These are phyloP conservation scores for Trididemnum miniatum DNA, from an alignment of 23 tunicate genomes.

Conservation along the genomic window DNA sequence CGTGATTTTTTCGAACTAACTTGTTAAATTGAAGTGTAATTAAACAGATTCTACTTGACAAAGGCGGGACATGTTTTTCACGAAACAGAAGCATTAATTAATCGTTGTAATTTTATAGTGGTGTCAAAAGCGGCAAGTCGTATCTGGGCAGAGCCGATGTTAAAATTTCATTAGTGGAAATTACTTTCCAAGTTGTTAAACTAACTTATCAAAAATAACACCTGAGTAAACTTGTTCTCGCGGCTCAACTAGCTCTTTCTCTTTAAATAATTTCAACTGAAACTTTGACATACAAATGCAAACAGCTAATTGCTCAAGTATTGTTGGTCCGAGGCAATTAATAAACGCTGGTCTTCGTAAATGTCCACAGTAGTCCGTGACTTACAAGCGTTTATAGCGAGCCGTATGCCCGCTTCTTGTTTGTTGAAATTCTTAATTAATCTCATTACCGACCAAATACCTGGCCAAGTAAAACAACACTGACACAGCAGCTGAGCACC, in stretches of 20 bases:
- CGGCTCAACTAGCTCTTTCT: too few relatives aligned
- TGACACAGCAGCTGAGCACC: too few relatives aligned
- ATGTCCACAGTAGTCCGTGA: slow-evolving; percentile 8
- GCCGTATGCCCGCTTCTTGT: not conserved
- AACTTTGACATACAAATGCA: not conserved
- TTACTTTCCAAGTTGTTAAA: slow-evolving; percentile 2
- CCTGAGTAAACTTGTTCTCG: not conserved
- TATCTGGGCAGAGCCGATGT: not conserved
- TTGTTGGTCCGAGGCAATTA: slow-evolving; percentile 6
- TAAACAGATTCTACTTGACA: not conserved
- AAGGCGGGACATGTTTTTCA: not conserved
- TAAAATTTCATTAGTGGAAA: slow-evolving; percentile 3
- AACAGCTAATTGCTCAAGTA: slow-evolving; percentile 26
- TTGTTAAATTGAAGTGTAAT: not conserved
- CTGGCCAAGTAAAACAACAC: too few relatives aligned
- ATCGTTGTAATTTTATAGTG: not conserved
- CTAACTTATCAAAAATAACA: not conserved
- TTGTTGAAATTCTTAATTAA: slow-evolving; percentile 5
- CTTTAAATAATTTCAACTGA: too few relatives aligned
- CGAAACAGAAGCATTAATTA: not conserved
- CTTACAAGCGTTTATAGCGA: not conserved
- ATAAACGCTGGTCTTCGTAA: not conserved
- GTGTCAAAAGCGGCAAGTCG: not conserved
- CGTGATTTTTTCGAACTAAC: not conserved
- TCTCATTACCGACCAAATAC: not conserved